Evolutionary conservation across 2,888 invertebrate genomes (phyloP).

Genomic region (Meteorus colon): DNA sequence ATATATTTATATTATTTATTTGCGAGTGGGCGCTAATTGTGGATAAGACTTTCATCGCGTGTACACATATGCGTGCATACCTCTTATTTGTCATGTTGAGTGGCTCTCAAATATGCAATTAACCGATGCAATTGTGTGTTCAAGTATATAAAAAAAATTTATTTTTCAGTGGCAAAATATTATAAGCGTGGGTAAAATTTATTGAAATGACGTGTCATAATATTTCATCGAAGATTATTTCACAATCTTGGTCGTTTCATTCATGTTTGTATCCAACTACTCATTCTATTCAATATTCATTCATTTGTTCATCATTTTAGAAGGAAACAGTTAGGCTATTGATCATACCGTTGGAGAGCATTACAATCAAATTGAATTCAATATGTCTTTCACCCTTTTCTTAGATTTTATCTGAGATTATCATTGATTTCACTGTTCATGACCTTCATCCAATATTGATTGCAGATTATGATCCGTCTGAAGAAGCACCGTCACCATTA

Average conservation of each 20-base stretch:
- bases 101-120: neutral
- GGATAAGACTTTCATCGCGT: constrained; percentile 6
- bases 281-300: neutral
- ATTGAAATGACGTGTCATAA: neutral
- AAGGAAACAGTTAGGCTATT: constrained; percentile 16
- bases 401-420: neutral
- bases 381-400: neutral
- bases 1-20: neutral
- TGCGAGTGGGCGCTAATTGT: constrained; percentile 2
- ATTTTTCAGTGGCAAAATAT: constrained; percentile 6
- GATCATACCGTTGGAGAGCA: neutral
- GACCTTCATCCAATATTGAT: constrained; percentile 24
- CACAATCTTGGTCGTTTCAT: neutral
- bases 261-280: neutral
- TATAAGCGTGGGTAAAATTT: neutral
- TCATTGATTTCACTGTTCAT: neutral
- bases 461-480: constrained; percentile 58
- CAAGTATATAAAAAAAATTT: neutral
- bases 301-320: neutral
- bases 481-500: constrained; percentile 51
- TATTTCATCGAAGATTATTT: neutral
- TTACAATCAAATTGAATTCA: neutral
- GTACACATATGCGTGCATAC: neutral
- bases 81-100: neutral
- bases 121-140: constrained; percentile 6